These are phyloP conservation scores for Trichonephila clavata DNA, from an alignment of 1,140 invertebrate species.

Conservation along the genomic window DNA sequence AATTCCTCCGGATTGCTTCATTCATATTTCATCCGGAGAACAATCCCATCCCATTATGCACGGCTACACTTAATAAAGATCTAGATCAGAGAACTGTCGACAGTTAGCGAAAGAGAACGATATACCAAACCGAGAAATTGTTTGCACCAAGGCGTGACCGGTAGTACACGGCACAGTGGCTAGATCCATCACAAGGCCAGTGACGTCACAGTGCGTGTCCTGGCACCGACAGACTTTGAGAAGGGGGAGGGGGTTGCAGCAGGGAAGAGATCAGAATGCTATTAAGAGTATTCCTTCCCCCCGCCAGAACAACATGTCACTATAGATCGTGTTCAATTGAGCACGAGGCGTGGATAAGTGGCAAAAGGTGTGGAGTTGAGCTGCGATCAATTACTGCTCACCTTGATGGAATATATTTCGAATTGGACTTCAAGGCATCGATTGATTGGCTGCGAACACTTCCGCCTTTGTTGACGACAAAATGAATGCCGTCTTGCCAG, in stretches of 20 bases:
- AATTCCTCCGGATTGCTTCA: not conserved
- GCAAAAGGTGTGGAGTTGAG: not conserved
- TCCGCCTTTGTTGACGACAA: not conserved
- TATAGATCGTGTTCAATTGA: slow-evolving; percentile 46
- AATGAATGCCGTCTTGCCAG: not conserved
- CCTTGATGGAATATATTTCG: not conserved
- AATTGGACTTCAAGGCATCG: not conserved
- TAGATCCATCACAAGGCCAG: not conserved
- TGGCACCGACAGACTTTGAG: not conserved
- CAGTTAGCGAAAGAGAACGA: not conserved
- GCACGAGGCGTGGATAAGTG: slow-evolving; percentile 18
- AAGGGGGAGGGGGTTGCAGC: not conserved
- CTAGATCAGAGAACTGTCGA: not conserved
- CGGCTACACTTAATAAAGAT: not conserved
- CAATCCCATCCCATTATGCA: not conserved
- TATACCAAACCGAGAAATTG: not conserved
- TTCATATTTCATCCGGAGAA: not conserved
- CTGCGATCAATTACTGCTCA: slow-evolving; percentile 32
- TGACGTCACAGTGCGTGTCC: slow-evolving; percentile 17
- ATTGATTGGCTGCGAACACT: not conserved
- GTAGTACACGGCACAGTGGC: not conserved
- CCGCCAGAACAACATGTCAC: not conserved
- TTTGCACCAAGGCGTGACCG: slow-evolving; percentile 19
- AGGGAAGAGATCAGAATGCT: not conserved
- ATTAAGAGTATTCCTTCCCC: not conserved